Evolutionary conservation across 1,140 invertebrate genomes (phyloP), one percentile per base, ranked within the genome.

Genomic region (Halotydeus destructor): DNA sequence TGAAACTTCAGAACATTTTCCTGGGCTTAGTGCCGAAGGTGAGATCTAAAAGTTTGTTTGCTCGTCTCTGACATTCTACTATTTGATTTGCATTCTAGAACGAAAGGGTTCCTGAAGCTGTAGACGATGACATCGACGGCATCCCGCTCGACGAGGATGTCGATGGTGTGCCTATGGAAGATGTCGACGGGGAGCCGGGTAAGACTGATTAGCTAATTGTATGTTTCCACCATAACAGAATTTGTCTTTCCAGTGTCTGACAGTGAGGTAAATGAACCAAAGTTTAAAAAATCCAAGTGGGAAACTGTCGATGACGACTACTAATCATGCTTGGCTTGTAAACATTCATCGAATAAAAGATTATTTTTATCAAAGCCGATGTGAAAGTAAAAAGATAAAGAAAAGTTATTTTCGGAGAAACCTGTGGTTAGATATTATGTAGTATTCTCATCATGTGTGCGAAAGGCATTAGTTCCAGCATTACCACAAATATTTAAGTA

Each of bases 301-400:
- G 88, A 96, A 69, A 85, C 78, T 22, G 79, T 94, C 5, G 83
- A 89, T 62, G n/a, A n/a, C n/a, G n/a, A n/a, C n/a, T n/a, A n/a
- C n/a, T n/a, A n/a, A n/a, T n/a, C n/a, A n/a, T n/a, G n/a, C n/a
- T n/a, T n/a, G n/a, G n/a, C n/a, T n/a, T n/a, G n/a, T n/a, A n/a
- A n/a, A n/a, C n/a, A n/a, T n/a, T n/a, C n/a, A n/a, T n/a, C n/a
- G n/a, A n/a, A n/a, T n/a, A n/a, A n/a, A n/a, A n/a, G n/a, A n/a
- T n/a, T n/a, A n/a, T n/a, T n/a, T n/a, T n/a, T n/a, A n/a, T n/a
- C n/a, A n/a, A n/a, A n/a, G n/a, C n/a, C n/a, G n/a, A n/a, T n/a
- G n/a, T n/a, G n/a, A n/a, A n/a, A n/a, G n/a, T n/a, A n/a, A n/a
- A n/a, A n/a, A n/a, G n/a, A n/a, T n/a, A n/a, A n/a, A n/a, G n/a